Evolutionary conservation across 2,113 vertebrate species (phyloP), one percentile per base, ranked within the genome.

Genomic region (Lontra canadensis): DNA sequence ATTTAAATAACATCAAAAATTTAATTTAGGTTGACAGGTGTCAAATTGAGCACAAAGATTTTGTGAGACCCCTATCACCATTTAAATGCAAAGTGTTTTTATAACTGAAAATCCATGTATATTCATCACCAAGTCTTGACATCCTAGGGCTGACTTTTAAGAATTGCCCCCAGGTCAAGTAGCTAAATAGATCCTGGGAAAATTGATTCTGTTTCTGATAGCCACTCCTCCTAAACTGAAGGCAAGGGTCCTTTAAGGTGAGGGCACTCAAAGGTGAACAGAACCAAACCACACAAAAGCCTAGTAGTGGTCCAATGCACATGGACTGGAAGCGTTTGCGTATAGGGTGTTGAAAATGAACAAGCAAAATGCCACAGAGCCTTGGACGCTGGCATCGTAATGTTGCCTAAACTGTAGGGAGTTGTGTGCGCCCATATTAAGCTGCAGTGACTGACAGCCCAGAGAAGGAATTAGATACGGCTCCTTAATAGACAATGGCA

Each of bases 1-100:
- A 96, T 98, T 34, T 79, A 94, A 89, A 23, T 98, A 94, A 94
- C 0, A 0, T 93, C 42, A 59, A 4, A 82, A 67, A 57, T 80
- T 55, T 94, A 49, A 87, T 69, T 95, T 88, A 94, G 55, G 26
- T 82, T 97, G 95, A 85, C 91, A 96, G 88, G 31, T 94, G 65
- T 71, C 92, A 94, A 94, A 55, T n/a, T 49, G 57, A 91, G 29
- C 86, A 96, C 44, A 47, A 47, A 47, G 55, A 96, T 71, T 82
- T 95, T 91, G 17, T 65, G 69, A 95, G 55, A 23, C 6, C 98
- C 36, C 12, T 92, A 76, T 2, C 26, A 3, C 49, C 90, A 81
- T 79, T 52, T 78, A 94, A 65, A 74, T 86, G 55, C 36, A n/a
- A 73, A 26, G 69, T 97, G 86, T 86, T 49, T 73, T 95, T 96